Conservation (phyloP, 2,888 invertebrate genomes). For the Tenthredo distinguenda region DNA sequence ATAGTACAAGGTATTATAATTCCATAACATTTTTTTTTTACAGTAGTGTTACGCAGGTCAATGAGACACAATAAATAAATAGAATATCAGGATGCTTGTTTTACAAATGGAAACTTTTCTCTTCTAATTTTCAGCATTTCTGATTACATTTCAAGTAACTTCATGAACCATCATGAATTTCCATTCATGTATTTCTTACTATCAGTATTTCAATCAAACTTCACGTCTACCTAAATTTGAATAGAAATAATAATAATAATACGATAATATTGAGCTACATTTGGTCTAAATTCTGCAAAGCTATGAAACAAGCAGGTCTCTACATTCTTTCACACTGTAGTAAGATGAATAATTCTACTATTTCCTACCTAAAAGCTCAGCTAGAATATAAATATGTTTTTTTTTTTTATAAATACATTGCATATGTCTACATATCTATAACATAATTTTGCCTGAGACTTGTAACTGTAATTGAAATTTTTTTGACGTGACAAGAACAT, state of each 20-base stretch:
- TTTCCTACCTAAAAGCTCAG: constrained; percentile 22
- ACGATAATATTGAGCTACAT: neutral
- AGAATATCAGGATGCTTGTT: neutral
- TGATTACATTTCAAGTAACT: neutral
- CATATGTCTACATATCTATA: neutral
- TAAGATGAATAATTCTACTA: constrained; percentile 24
- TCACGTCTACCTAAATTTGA: neutral
- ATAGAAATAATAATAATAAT: neutral
- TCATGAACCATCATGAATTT: neutral
- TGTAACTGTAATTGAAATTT: constrained; percentile 3
- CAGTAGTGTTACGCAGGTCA: neutral
- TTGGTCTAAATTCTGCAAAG: neutral
- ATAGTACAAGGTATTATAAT: constrained; percentile 43
- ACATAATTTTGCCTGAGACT: constrained; percentile 4
- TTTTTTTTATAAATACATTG: constrained; percentile 12
- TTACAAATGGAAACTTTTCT: neutral
- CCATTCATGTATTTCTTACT: neutral
- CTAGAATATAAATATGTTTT: constrained; percentile 29
- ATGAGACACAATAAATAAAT: neutral
- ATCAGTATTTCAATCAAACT: neutral
- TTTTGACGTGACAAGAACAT: neutral
- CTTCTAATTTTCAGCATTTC: neutral
- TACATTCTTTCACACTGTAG: neutral
- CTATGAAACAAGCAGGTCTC: neutral
- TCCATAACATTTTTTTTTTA: neutral